phyloP scores from a whole-genome alignment of 1,140 invertebrate genomes.

The Anoplolepis gracilipes region DNA sequence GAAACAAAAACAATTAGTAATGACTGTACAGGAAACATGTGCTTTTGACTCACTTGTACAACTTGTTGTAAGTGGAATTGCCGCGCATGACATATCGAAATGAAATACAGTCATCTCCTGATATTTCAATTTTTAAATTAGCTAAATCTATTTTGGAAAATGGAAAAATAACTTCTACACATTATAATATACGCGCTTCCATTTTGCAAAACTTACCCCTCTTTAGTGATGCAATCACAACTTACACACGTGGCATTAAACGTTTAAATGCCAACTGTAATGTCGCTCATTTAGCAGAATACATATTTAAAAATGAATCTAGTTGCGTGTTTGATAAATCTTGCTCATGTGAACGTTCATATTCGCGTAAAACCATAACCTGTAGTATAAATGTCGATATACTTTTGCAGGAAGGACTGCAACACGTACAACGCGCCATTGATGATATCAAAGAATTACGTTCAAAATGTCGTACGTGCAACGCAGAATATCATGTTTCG shows the following conservation, averaged over 20 bases:
- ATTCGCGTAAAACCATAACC: background rate
- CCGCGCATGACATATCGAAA: background rate
- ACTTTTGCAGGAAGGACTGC: constrained; percentile 8
- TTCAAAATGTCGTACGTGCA: constrained; percentile 10
- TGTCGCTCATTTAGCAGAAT: background rate
- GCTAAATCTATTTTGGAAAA: background rate
- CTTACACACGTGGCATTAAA: background rate
- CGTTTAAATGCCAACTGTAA: constrained; percentile 2
- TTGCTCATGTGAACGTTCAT: background rate
- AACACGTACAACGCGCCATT: constrained; percentile 10
- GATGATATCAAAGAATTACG: background rate
- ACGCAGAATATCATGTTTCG: no score
- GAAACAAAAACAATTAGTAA: background rate
- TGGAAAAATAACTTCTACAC: background rate
- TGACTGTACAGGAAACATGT: background rate
- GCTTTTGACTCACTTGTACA: constrained; percentile 1
- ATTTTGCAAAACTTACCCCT: background rate
- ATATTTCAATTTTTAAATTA: background rate
- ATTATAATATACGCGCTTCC: background rate
- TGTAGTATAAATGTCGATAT: background rate
- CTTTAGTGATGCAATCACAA: background rate
- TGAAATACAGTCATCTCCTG: background rate
- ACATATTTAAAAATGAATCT: background rate
- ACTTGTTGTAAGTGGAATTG: background rate
- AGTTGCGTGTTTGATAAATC: background rate